Evolutionary conservation across 2,797 vertebrate genomes (phyloP).

Genomic region (Miichthys miiuy): DNA sequence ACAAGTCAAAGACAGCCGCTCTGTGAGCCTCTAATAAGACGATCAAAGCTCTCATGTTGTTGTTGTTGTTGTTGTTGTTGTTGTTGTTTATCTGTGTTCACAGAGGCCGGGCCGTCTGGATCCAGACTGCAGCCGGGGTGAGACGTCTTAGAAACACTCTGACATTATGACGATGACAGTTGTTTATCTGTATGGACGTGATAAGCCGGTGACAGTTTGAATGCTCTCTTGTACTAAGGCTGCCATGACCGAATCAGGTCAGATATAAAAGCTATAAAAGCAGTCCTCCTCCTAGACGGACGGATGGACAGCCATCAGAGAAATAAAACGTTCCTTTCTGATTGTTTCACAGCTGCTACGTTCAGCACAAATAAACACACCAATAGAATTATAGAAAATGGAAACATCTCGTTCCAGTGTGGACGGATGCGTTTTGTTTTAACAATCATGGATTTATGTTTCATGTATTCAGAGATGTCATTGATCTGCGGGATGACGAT

Average conservation of each 20-base stretch:
- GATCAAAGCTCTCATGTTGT: background rate
- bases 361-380: background rate
- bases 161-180: background rate
- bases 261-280: no score
- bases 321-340: no score
- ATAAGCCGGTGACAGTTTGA: background rate
- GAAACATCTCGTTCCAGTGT: background rate
- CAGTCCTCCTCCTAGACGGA: no score
- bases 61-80: background rate
- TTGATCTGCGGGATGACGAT: slow-evolving; percentile 63
- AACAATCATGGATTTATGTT: background rate
- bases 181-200: background rate
- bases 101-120: slow-evolving; percentile 66
- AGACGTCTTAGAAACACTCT: background rate
- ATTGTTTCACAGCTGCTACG: no score
- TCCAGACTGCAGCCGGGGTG: slow-evolving; percentile 54
- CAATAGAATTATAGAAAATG: background rate
- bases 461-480: slow-evolving; percentile 60
- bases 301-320: no score
- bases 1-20: no score
- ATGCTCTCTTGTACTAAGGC: background rate
- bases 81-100: slow-evolving; percentile 21
- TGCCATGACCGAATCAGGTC: no score
- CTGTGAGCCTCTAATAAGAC: no score
- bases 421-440: background rate